Conservation (phyloP, 92 coral and sea anemone genomes). For the Micromussa lordhowensis region DNA sequence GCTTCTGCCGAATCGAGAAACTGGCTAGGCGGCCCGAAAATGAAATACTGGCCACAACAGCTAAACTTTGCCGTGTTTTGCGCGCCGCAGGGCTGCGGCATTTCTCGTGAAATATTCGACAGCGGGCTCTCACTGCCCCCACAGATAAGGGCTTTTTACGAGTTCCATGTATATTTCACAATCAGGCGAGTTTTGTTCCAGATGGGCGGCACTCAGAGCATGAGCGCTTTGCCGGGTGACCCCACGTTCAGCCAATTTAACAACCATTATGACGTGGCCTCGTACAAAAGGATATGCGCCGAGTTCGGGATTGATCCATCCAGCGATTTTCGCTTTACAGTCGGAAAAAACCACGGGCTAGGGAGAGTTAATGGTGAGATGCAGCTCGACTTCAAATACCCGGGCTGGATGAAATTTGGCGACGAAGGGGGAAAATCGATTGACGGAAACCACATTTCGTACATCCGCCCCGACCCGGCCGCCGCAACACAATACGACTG, state of each 20-base stretch:
- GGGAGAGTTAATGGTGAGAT: not conserved
- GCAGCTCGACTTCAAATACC: no score
- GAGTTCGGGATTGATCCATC: slow-evolving; percentile 36
- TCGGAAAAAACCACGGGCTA: slow-evolving; percentile 36
- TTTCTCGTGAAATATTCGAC: no score
- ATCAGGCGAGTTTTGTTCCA: no score
- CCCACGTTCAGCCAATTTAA: slow-evolving; percentile 19
- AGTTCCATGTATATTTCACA: slow-evolving; percentile 58
- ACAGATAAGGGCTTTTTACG: slow-evolving; percentile 6
- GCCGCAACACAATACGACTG: not conserved
- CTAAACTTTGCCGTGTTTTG: slow-evolving; percentile 65
- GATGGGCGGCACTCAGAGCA: no score
- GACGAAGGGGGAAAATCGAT: not conserved
- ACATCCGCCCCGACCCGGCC: no score
- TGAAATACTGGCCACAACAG: slow-evolving; percentile 64
- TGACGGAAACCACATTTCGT: not conserved
- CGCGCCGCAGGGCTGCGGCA: slow-evolving; percentile 53
- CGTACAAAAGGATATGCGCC: no score
- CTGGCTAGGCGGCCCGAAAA: slow-evolving; percentile 53
- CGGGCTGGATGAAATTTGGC: not conserved
- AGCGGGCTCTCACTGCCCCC: not conserved
- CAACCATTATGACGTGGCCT: slow-evolving; percentile 24
- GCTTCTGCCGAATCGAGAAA: slow-evolving; percentile 12
- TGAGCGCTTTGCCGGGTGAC: slow-evolving; percentile 29
- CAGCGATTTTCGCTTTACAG: slow-evolving; percentile 40